Base-by-base conservation (phyloP, 2,888 invertebrate species). In the Ctena decussata region DNA sequence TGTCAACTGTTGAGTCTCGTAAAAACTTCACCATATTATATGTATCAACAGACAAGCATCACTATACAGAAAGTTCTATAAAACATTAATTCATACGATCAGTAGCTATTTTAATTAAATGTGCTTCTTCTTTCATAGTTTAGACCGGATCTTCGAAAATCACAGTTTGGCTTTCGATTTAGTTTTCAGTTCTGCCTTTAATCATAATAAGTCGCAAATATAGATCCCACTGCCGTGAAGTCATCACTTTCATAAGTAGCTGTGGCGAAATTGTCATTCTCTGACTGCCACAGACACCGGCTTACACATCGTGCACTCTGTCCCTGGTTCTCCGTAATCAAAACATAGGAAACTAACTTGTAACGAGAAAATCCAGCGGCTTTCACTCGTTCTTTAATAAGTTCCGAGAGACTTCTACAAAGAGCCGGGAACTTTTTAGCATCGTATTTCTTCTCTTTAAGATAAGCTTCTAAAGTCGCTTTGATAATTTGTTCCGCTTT, bases 301-400 rank as follows among this genome's bases (percentile, higher is more conserved):
- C 93, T 93, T 77, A 90, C 91, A 76, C 89, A 89, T 21, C 90
- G 87, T 46, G 91, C 82, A 24, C 92, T 85, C 76, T 93, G 93
- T 27, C 89, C 91, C 69, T 91, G 88, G 76, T 92, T 91, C 83
- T 94, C 92, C 32, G 91, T 70, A 18, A 93, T 91, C 70, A 91
- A 87, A 46, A 94, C 93, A 71, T 90, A 88, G 8, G 93, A 84
- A 11, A 93, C 82, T 21, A 93, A 77, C 81, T 93, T 93, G 88
- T 92, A 92, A 32, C 92, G 85, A 71, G 89, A 86, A 39, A 91
- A 77, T 30, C 92, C 93, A 5, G 91, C 86, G 8, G 80, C 73
- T 80, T 93, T 94, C 8, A 93, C 89, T 8, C 93, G 57, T 46
- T 94, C 93, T 73, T 93, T 92, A 35, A 94, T 91, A 32, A 93